A percentile compares a stretch with the other conserved stretches of the same genome.
phyloP scores from a whole-genome alignment of 2,797 vertebrate species.

The Benthosema pterotum region DNA sequence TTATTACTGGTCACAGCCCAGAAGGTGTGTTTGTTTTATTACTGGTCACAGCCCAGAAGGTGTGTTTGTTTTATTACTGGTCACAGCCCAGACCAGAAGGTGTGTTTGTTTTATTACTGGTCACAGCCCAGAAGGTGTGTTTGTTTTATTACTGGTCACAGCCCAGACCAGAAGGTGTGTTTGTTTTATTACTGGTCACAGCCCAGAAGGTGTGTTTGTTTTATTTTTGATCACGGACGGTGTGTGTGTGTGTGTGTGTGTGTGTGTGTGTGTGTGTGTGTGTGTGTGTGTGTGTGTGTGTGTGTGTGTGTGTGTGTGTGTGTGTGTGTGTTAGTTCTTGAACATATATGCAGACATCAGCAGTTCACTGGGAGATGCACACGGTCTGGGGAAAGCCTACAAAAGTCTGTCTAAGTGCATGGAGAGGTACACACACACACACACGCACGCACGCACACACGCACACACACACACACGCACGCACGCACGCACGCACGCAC shows the following conservation, averaged over 20 bases:
- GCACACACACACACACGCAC: constrained; percentile 19
- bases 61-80: too few species aligned
- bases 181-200: too few species aligned
- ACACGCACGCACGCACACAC: constrained; percentile 5
- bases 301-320: constrained; percentile 23
- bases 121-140: too few species aligned
- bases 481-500: not conserved
- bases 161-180: too few species aligned
- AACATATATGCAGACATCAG: constrained; percentile 54
- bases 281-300: constrained; percentile 10
- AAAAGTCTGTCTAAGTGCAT: constrained; percentile 61
- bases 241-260: constrained; percentile 11
- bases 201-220: too few species aligned
- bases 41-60: too few species aligned
- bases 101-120: too few species aligned
- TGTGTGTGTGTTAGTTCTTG: constrained; percentile 62
- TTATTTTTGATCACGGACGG: too few species aligned
- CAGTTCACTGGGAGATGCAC: constrained; percentile 43
- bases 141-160: too few species aligned
- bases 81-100: too few species aligned
- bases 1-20: too few species aligned
- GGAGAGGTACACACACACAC: constrained; percentile 57
- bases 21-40: too few species aligned
- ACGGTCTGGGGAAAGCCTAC: constrained; percentile 57
- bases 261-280: constrained; percentile 1